Evolutionary conservation across 2,113 vertebrate species (phyloP), one percentile per base, ranked within the genome.

Genomic region (Oplegnathus fasciatus): DNA sequence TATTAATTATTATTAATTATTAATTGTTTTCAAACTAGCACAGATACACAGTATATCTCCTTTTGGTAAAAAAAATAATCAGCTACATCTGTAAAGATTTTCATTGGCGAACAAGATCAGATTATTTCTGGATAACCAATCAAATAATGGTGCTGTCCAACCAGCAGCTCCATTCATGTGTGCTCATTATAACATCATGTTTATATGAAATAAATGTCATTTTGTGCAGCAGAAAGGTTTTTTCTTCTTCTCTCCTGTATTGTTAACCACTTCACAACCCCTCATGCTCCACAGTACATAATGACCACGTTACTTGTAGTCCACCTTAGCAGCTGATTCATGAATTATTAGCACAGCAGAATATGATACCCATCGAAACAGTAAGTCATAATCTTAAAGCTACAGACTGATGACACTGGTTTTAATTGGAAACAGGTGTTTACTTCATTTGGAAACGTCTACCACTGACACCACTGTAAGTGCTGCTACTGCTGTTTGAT

Each of bases 301-400:
- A 20, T 67, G 15, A 26, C 10, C 1, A 11, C 11, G 24, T n/a
- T n/a, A 5, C 54, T 55, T n/a, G 9, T 70, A 24, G 11, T 22
- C 3, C 24, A 22, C 8, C 11, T 14, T 37, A 1, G 48, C 22
- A 10, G 52, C 2, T 50, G 37, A 60, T 69, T 42, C 64, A 72
- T 84, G 60, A 50, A 79, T 84, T 26, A 74, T 78, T 58, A 57
- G 61, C 18, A 6, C 2, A 22, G 18, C 26, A 54, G 76, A 80
- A 75, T 62, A 74, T 75, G 64, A 85, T 44, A 52, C 58, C 64
- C n/a, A 32, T 14, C 3, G 0, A 46, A 46, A 64, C 46, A 55
- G 46, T 22, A 20, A 57, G 40, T 65, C 40, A 55, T 26, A 52
- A 64, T 42, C 32, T 50, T 40, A 61, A 52, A 83, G 65, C 40